These are phyloP conservation scores for Falco biarmicus DNA, from an alignment of 2,797 vertebrate genomes.

Conservation along the genomic window DNA sequence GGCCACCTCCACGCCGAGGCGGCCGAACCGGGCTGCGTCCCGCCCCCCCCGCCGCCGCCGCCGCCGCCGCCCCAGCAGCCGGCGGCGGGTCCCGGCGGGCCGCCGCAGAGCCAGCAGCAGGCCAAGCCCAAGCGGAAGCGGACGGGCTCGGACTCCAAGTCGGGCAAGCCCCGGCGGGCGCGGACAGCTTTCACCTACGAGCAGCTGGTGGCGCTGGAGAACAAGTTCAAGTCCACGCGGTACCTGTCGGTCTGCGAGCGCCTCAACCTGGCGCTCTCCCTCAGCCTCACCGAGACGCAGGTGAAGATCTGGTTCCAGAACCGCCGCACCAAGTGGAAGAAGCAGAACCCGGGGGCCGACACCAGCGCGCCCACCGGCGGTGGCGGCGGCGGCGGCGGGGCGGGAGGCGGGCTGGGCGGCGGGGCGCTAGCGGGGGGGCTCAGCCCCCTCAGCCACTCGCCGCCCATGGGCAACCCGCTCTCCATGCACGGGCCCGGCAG, in stretches of 20 bases:
- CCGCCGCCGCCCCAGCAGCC: constrained; percentile 15
- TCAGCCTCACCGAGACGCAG: constrained; percentile 95
- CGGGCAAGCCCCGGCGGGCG: constrained; percentile 88
- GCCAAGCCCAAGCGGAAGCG: constrained; percentile 93
- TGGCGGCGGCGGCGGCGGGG: constrained; percentile 64
- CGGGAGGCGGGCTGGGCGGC: constrained; percentile 59
- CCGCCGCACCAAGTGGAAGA: constrained; percentile 98
- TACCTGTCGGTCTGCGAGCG: constrained; percentile 95
- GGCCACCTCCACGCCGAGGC: background rate
- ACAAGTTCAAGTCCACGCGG: constrained; percentile 90
- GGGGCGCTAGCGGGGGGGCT: constrained; percentile 80
- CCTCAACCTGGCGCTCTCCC: constrained; percentile 89
- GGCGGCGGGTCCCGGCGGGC: constrained; percentile 57
- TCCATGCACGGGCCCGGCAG: constrained; percentile 88
- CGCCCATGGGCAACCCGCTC: constrained; percentile 88
- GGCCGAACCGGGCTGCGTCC: background rate
- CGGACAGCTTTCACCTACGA: constrained; percentile 95
- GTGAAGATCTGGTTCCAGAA: constrained; percentile 99
- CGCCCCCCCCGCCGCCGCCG: background rate
- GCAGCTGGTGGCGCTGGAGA: constrained; percentile 92
- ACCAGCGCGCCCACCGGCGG: constrained; percentile 89
- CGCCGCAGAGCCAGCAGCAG: constrained; percentile 54
- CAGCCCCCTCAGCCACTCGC: constrained; percentile 92
- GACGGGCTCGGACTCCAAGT: constrained; percentile 93
- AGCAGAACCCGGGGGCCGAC: constrained; percentile 93